Percentiles rank a stretch among this genome's conserved stretches.
phyloP scores from a whole-genome alignment of 2,888 invertebrate species.

The Odontomyia ornata region DNA sequence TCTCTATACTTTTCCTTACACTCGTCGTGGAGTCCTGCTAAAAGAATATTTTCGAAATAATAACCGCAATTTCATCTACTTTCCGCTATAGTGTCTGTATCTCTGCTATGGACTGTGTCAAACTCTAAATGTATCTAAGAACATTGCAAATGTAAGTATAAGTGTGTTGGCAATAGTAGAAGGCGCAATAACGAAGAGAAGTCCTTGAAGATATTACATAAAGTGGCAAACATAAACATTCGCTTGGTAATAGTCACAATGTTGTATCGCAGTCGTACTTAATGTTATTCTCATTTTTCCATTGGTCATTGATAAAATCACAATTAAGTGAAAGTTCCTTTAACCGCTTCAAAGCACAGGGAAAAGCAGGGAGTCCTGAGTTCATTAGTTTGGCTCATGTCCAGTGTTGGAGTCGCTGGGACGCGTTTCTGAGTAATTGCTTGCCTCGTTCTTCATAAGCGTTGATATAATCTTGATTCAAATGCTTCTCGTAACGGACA shows the following conservation, averaged over 20 bases:
- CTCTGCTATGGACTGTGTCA: background rate
- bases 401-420: background rate
- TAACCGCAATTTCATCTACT: slow-evolving; percentile 9
- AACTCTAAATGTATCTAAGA: slow-evolving; percentile 4
- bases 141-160: background rate
- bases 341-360: background rate
- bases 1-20: slow-evolving; percentile 19
- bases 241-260: slow-evolving; percentile 7
- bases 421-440: slow-evolving; percentile 31
- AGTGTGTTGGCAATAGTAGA: background rate
- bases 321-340: slow-evolving; percentile 34
- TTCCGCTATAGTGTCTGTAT: background rate
- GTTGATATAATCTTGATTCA: slow-evolving; percentile 13
- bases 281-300: slow-evolving; percentile 34
- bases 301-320: slow-evolving; percentile 37
- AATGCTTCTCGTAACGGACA: background rate
- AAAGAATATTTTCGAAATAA: slow-evolving; percentile 10
- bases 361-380: background rate
- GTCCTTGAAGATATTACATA: background rate
- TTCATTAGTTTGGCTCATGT: background rate
- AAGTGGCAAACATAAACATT: background rate
- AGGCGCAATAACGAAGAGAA: background rate
- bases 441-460: slow-evolving; percentile 1
- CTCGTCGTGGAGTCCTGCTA: background rate
- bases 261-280: slow-evolving; percentile 18